These are phyloP conservation scores for Lonchura striata DNA, from an alignment of 2,113 vertebrate species.

Conservation along the genomic window DNA sequence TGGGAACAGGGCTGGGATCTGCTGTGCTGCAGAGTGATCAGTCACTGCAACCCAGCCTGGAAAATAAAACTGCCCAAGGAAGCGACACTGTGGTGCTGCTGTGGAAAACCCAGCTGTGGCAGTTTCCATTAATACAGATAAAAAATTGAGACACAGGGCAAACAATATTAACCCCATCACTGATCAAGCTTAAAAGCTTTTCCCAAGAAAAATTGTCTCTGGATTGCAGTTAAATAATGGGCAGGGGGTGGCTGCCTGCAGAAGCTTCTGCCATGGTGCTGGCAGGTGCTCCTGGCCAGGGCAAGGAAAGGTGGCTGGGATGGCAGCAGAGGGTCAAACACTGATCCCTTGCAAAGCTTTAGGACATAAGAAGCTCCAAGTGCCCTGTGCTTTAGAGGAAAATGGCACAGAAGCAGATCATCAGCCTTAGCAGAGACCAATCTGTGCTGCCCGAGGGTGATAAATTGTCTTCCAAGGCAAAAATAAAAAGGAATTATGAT, in stretches of 20 bases:
- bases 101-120: not conserved
- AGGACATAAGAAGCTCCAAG: not conserved
- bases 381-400: not conserved
- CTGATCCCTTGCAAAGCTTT: not conserved
- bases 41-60: not conserved
- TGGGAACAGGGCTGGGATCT: not conserved
- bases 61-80: not conserved
- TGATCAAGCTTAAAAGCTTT: conserved; percentile 64
- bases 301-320: not conserved
- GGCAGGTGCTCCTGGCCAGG: not conserved
- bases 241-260: not conserved
- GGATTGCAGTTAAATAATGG: conserved; percentile 26
- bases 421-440: not conserved
- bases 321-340: not conserved
- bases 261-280: not conserved
- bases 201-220: conserved; percentile 29
- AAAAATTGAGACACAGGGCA: conserved; percentile 52
- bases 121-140: conserved; percentile 46
- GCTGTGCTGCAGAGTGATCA: not conserved
- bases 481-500: not conserved
- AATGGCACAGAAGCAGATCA: not conserved
- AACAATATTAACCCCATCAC: conserved; percentile 65
- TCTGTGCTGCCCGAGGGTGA: not conserved
- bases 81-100: not conserved
- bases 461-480: not conserved